Percentiles rank a stretch among this genome's conserved stretches.
These are phyloP conservation scores for Trichacis sp. DNA, from an alignment of 2,888 invertebrate genomes.

Conservation along the genomic window DNA sequence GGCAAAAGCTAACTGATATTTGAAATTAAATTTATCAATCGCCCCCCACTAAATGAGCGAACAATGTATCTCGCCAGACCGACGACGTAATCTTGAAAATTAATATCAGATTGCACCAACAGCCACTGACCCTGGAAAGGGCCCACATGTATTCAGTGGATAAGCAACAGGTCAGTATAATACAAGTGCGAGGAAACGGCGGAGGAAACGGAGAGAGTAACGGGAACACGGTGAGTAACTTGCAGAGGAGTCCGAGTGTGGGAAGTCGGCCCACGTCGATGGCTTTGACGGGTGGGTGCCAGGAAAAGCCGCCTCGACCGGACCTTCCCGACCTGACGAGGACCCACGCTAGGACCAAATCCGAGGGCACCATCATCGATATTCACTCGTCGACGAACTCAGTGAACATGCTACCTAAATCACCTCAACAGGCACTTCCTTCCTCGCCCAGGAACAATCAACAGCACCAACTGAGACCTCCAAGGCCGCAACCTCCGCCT, in stretches of 20 bases:
- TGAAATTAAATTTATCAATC: slow-evolving; percentile 1
- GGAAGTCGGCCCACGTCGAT: slow-evolving; percentile 65
- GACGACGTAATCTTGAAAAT: not conserved
- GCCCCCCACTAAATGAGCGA: no score
- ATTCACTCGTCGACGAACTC: slow-evolving; percentile 66
- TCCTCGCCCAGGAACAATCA: slow-evolving; percentile 61
- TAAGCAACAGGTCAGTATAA: slow-evolving; percentile 81
- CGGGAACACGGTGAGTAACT: slow-evolving; percentile 64
- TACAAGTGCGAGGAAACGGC: slow-evolving; percentile 71
- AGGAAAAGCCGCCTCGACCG: slow-evolving; percentile 56
- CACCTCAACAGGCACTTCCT: slow-evolving; percentile 55
- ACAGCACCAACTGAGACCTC: slow-evolving; percentile 55
- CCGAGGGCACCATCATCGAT: slow-evolving; percentile 75
- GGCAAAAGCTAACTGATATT: no score
- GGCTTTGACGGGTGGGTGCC: slow-evolving; percentile 59
- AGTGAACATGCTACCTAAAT: slow-evolving; percentile 55
- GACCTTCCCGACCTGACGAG: slow-evolving; percentile 58
- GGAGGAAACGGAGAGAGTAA: slow-evolving; percentile 53
- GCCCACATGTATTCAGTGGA: slow-evolving; percentile 81
- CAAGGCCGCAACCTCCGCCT: slow-evolving; percentile 67
- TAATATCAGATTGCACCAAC: slow-evolving; percentile 30
- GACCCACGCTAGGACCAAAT: slow-evolving; percentile 69
- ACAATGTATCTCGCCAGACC: no score
- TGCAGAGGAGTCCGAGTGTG: slow-evolving; percentile 68
- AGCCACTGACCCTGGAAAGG: slow-evolving; percentile 73